Percentiles rank a stretch among this genome's conserved stretches.
phyloP scores from a whole-genome alignment of 1,140 invertebrate genomes.

The Bombus superbus region DNA sequence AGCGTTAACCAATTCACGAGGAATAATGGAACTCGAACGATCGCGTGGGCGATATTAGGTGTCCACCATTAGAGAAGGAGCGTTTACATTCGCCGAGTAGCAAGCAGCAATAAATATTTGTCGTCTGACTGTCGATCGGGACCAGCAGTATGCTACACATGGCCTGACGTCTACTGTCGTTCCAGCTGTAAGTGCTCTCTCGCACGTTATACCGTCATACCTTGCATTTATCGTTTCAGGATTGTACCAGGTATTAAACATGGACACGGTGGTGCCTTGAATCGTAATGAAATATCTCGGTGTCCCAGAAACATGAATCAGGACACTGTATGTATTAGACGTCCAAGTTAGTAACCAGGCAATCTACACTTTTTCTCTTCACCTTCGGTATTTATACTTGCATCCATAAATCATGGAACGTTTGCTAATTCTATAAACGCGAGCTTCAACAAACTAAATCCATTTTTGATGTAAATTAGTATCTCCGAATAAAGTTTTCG shows the following conservation, averaged over 20 bases:
- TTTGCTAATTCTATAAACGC: background rate
- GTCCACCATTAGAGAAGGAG: constrained; percentile 53
- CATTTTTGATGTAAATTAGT: too few relatives aligned
- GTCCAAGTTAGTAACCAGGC: background rate
- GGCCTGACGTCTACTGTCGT: constrained; percentile 56
- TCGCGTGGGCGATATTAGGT: constrained; percentile 52
- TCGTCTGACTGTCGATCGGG: constrained; percentile 51
- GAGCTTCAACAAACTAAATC: background rate
- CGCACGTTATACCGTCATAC: constrained; percentile 69
- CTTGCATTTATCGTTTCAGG: constrained; percentile 41
- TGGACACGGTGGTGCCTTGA: background rate
- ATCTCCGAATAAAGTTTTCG: too few relatives aligned
- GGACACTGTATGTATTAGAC: background rate
- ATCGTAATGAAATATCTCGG: background rate
- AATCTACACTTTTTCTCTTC: background rate
- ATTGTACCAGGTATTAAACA: constrained; percentile 20
- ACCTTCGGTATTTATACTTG: background rate
- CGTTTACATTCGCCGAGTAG: constrained; percentile 56
- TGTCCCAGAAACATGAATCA: background rate
- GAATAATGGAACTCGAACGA: background rate
- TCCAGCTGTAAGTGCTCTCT: constrained; percentile 63
- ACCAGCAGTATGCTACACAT: constrained; percentile 76
- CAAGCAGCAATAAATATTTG: constrained; percentile 67
- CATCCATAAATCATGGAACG: background rate
- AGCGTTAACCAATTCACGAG: constrained; percentile 31